Evolutionary conservation across 2,113 vertebrate genomes (phyloP).

Genomic region (Apodemus speciosus): DNA sequence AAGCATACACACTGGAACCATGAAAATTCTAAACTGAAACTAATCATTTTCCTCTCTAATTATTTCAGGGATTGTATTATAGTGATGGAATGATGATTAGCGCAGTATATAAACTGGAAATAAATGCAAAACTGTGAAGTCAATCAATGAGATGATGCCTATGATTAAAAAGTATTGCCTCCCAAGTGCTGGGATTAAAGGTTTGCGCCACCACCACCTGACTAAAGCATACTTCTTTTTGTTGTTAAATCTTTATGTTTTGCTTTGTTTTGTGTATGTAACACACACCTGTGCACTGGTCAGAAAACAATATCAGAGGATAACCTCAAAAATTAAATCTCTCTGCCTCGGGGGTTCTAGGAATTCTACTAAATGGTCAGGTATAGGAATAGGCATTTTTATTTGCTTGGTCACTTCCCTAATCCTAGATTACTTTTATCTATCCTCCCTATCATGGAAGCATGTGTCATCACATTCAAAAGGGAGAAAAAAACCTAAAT

Average conservation of each 20-base stretch:
- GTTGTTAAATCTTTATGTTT: not conserved
- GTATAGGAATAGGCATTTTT: not conserved
- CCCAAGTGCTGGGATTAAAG: too few relatives aligned
- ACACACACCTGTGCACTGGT: not conserved
- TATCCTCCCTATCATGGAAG: not conserved
- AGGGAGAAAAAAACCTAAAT: not conserved
- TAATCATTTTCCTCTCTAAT: not conserved
- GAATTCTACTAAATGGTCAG: not conserved
- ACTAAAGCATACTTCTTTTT: not conserved
- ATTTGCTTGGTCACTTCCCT: not conserved
- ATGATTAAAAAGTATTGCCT: not conserved
- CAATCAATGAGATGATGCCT: not conserved
- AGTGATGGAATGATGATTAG: not conserved
- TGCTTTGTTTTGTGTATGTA: not conserved
- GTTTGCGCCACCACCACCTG: too few relatives aligned
- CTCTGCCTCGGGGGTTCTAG: not conserved
- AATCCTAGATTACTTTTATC: not conserved
- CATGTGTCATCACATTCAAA: not conserved
- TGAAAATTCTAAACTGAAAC: not conserved
- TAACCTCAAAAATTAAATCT: not conserved
- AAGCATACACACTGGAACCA: not conserved
- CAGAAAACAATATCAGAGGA: not conserved
- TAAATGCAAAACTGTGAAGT: not conserved
- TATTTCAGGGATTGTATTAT: not conserved
- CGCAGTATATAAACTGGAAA: not conserved